Percentiles rank a stretch among this genome's conserved stretches.
phyloP scores from a whole-genome alignment of 1,140 invertebrate genomes.

The Brachystomella parvula region DNA sequence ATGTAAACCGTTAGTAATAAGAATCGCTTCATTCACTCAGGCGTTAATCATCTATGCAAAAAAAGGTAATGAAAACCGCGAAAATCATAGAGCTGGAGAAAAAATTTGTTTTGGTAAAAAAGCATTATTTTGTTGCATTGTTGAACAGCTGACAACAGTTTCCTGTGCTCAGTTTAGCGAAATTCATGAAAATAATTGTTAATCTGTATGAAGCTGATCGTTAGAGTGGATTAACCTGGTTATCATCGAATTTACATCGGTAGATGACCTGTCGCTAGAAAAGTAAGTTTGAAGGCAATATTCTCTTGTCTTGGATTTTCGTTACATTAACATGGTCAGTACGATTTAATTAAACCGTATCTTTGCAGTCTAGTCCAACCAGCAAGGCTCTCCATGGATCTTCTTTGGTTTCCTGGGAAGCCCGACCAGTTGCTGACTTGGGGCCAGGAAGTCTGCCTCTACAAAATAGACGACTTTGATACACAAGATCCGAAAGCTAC shows the following conservation, averaged over 20 bases:
- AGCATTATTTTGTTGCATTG: background rate
- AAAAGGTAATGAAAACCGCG: too few relatives aligned
- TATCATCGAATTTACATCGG: too few relatives aligned
- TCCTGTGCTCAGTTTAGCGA: background rate
- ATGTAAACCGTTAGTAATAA: background rate
- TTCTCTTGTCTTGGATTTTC: too few relatives aligned
- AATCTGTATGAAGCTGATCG: background rate
- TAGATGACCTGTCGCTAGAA: too few relatives aligned
- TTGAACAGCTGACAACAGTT: background rate
- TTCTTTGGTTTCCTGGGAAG: slow-evolving; percentile 70
- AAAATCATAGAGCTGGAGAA: too few relatives aligned
- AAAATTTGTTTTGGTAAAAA: too few relatives aligned
- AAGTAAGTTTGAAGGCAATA: too few relatives aligned
- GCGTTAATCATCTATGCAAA: background rate
- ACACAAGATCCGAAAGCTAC: slow-evolving; percentile 27
- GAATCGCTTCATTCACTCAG: background rate
- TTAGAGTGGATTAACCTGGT: background rate
- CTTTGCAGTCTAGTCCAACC: too few relatives aligned
- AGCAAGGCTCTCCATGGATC: too few relatives aligned
- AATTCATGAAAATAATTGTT: background rate
- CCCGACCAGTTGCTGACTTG: slow-evolving; percentile 74
- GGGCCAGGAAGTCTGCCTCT: slow-evolving; percentile 74
- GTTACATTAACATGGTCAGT: too few relatives aligned
- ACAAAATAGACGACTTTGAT: slow-evolving; percentile 54
- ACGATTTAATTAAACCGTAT: too few relatives aligned